These are phyloP conservation scores for Euglossa dilemma DNA, from an alignment of 1,140 invertebrate genomes.

Conservation along the genomic window DNA sequence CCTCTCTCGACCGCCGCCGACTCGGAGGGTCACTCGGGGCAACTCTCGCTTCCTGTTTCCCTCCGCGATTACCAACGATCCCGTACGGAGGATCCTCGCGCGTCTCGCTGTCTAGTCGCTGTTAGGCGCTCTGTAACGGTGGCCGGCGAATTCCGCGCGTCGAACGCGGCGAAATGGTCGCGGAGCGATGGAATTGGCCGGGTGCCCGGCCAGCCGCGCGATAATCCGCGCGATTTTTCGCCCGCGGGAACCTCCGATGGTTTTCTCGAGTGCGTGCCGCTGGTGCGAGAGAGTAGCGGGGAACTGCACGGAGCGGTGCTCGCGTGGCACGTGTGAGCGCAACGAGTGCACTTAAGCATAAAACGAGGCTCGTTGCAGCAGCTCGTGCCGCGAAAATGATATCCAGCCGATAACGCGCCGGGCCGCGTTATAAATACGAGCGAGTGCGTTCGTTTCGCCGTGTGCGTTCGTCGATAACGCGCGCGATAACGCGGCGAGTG, in stretches of 20 bases:
- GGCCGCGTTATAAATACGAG: constrained; percentile 17
- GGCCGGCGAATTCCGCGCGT: background rate
- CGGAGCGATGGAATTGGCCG: background rate
- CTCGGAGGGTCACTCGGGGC: no score
- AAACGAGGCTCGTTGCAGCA: constrained; percentile 34
- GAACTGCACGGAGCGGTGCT: background rate
- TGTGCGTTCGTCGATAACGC: constrained; percentile 39
- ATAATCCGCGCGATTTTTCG: constrained; percentile 18
- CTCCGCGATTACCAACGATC: no score
- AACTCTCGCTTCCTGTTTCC: no score
- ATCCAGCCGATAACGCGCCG: constrained; percentile 30
- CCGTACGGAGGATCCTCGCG: no score
- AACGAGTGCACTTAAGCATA: constrained; percentile 47
- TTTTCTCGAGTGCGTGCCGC: background rate
- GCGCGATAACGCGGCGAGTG: constrained; percentile 24
- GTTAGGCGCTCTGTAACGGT: background rate
- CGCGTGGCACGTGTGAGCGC: constrained; percentile 31
- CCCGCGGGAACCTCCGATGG: background rate
- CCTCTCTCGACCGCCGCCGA: no score
- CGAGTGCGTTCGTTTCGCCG: background rate
- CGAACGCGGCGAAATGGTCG: background rate
- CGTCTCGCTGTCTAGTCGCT: constrained; percentile 4
- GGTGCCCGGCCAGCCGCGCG: background rate
- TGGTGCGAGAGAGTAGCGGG: background rate
- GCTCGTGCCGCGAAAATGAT: constrained; percentile 41